A percentile compares a stretch with the other conserved stretches of the same genome.
These are phyloP conservation scores for Petrocephalus sullivani DNA, from an alignment of 2,797 vertebrate genomes.

Conservation along the genomic window DNA sequence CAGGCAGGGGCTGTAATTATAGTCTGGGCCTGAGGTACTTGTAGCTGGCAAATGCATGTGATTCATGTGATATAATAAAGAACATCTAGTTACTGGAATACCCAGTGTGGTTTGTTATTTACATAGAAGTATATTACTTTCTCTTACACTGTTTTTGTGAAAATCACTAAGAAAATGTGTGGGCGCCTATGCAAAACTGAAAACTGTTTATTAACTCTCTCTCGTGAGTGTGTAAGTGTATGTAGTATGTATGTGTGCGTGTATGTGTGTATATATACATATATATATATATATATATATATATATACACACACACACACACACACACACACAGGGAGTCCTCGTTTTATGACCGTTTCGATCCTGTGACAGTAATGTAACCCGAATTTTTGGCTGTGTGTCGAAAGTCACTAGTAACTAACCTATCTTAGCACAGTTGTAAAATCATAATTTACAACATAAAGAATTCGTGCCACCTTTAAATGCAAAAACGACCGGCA, in stretches of 20 bases:
- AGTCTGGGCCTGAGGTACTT: slow-evolving; percentile 22
- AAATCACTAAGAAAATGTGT: not conserved
- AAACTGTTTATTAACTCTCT: not conserved
- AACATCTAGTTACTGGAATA: not conserved
- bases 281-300: too few relatives aligned
- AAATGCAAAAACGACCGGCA: too few relatives aligned
- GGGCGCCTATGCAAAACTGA: not conserved
- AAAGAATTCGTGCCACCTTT: too few relatives aligned
- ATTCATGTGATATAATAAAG: not conserved
- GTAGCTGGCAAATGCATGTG: not conserved
- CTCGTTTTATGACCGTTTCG: too few relatives aligned
- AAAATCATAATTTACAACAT: too few relatives aligned
- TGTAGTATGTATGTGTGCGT: not conserved
- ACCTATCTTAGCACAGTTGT: too few relatives aligned
- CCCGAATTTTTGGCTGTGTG: too few relatives aligned
- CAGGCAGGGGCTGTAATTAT: slow-evolving; percentile 44
- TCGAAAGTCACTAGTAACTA: too few relatives aligned
- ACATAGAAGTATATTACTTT: not conserved
- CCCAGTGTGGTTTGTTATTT: not conserved
- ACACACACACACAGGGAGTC: too few relatives aligned
- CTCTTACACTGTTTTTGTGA: not conserved
- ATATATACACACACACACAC: too few relatives aligned
- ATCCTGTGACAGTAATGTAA: too few relatives aligned
- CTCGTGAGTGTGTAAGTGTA: too few relatives aligned
- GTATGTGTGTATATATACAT: not conserved